phyloP scores from a whole-genome alignment of 2,113 vertebrate genomes.

The Mormyrus iriodes region DNA sequence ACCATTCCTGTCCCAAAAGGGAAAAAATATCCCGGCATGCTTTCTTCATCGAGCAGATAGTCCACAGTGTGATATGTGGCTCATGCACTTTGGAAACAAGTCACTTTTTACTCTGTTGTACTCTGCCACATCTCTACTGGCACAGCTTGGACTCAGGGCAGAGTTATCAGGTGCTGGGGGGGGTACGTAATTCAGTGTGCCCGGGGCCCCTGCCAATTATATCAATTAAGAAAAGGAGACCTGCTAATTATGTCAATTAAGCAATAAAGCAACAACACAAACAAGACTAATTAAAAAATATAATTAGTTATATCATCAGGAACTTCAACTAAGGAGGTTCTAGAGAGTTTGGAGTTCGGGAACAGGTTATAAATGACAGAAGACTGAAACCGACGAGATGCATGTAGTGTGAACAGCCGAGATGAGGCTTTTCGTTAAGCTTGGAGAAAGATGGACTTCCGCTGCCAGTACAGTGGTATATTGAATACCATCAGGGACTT shows the following conservation, averaged over 20 bases:
- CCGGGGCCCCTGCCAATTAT: background rate
- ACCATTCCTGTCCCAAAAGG: background rate
- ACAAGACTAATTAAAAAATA: background rate
- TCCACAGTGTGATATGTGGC: background rate
- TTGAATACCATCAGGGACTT: background rate
- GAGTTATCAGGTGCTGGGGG: background rate
- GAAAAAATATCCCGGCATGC: background rate
- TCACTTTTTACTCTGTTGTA: background rate
- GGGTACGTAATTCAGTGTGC: background rate
- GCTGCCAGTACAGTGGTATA: background rate
- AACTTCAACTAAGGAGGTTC: background rate
- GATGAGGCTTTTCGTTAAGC: background rate
- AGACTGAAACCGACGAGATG: background rate
- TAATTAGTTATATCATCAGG: background rate
- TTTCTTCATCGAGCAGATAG: background rate
- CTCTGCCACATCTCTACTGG: background rate
- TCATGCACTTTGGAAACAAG: background rate
- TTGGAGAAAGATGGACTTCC: background rate
- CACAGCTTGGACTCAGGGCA: background rate
- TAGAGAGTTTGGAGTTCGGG: background rate
- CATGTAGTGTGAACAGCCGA: background rate
- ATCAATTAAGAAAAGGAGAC: background rate
- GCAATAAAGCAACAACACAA: background rate
- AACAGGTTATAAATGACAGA: background rate
- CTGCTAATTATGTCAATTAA: background rate